phyloP scores from a whole-genome alignment of 1,140 invertebrate species.

The Halictus rubicundus region DNA sequence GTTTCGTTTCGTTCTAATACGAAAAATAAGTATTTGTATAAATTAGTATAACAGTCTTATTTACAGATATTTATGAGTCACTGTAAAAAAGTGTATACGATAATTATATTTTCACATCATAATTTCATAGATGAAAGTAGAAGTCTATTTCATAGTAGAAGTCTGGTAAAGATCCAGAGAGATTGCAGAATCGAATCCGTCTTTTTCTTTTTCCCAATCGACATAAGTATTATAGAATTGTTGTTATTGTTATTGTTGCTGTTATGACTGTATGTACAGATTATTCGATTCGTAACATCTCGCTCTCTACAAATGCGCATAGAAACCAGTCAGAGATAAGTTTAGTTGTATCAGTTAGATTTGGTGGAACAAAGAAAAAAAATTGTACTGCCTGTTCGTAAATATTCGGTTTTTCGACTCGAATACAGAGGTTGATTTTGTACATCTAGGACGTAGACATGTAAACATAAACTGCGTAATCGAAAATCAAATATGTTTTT shows the following conservation, averaged over 20 bases:
- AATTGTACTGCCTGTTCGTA: not conserved
- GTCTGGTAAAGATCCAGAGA: conserved; percentile 11
- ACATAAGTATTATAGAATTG: conserved; percentile 48
- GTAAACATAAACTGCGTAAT: no score
- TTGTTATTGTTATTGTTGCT: conserved; percentile 68
- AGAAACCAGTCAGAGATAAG: conserved; percentile 33
- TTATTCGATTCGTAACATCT: conserved; percentile 57
- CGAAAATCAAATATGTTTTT: no score
- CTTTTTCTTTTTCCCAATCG: conserved; percentile 42
- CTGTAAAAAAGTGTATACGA: not conserved
- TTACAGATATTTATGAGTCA: not conserved
- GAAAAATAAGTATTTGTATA: no score
- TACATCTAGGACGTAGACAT: no score
- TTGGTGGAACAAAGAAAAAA: not conserved
- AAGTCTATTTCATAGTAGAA: no score
- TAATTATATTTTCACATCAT: conserved; percentile 21
- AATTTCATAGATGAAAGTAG: not conserved
- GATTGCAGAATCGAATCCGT: conserved; percentile 1
- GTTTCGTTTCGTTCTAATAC: not conserved
- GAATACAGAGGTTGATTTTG: no score
- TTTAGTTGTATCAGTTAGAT: conserved; percentile 29
- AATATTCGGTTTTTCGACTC: not conserved
- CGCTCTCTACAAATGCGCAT: conserved; percentile 74
- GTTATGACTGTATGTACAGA: conserved; percentile 70
- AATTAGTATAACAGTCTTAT: not conserved